Evolutionary conservation across 1,140 invertebrate genomes (phyloP).

Genomic region (Drosophila baimaii): DNA sequence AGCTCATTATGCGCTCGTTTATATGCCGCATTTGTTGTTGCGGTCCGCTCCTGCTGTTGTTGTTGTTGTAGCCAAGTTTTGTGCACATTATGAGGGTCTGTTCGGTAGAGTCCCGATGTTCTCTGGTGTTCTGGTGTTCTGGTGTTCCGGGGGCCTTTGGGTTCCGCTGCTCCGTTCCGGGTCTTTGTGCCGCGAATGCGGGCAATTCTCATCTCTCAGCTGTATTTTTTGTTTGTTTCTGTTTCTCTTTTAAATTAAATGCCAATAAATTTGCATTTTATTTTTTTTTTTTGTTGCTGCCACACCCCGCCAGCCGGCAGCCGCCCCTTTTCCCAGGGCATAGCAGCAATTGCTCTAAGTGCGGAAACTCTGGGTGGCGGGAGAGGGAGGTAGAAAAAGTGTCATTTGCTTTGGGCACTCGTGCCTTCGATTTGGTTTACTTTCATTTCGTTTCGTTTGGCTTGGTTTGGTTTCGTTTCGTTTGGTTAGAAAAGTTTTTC

Average conservation of each 20-base stretch:
- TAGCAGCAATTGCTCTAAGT: constrained; percentile 48
- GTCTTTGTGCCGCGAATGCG: constrained; percentile 58
- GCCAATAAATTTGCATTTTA: constrained; percentile 79
- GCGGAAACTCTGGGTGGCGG: constrained; percentile 15
- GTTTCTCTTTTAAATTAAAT: constrained; percentile 76
- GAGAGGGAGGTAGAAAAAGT: constrained; percentile 34
- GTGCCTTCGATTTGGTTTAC: constrained; percentile 64
- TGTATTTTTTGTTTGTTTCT: constrained; percentile 37
- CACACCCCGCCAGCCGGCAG: constrained; percentile 1
- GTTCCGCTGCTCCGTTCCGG: constrained; percentile 45
- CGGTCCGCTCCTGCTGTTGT: constrained; percentile 44
- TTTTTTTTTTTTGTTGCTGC: constrained; percentile 17
- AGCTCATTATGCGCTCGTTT: constrained; percentile 82
- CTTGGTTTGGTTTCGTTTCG: constrained; percentile 15
- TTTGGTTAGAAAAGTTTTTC: constrained; percentile 65
- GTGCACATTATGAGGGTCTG: constrained; percentile 70
- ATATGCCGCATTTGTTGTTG: constrained; percentile 80
- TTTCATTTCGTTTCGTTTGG: constrained; percentile 47
- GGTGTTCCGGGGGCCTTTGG: constrained; percentile 20
- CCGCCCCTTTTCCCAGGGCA: not conserved
- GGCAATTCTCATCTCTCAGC: constrained; percentile 37
- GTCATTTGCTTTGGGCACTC: constrained; percentile 67
- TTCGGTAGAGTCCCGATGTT: constrained; percentile 7
- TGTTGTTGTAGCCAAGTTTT: constrained; percentile 60
- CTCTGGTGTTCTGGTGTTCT: not conserved